phyloP scores from a whole-genome alignment of 1,140 invertebrate species.

The Helicoverpa armigera region DNA sequence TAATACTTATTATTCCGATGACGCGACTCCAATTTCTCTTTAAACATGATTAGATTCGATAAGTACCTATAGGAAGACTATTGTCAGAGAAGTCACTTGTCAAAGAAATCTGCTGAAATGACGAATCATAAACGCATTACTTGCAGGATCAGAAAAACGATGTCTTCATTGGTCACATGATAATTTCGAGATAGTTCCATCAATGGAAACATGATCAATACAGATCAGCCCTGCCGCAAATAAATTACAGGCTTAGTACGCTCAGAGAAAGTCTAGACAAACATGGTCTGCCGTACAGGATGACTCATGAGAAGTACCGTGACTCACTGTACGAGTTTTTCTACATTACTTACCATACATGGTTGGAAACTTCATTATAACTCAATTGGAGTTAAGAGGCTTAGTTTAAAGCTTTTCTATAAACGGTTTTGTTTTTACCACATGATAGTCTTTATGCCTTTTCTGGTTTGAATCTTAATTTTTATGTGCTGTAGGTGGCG shows the following conservation, averaged over 20 bases:
- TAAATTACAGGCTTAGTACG: not conserved
- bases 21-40: no score
- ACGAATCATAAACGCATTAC: no score
- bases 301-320: constrained; percentile 42
- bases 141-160: no score
- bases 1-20: no score
- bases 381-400: constrained; percentile 20
- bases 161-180: no score
- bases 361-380: constrained; percentile 27
- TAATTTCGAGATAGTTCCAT: not conserved
- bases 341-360: constrained; percentile 26
- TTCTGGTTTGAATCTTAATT: no score
- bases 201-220: not conserved
- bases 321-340: constrained; percentile 43
- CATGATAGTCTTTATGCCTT: not conserved
- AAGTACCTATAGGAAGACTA: no score
- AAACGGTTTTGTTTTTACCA: not conserved
- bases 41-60: no score
- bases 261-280: constrained; percentile 45
- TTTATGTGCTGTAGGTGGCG: no score
- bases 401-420: constrained; percentile 20
- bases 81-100: no score
- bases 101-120: no score
- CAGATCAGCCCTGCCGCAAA: not conserved
- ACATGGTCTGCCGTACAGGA: constrained; percentile 21